Percentiles rank a stretch among this genome's conserved stretches.
phyloP scores from a whole-genome alignment of 2,888 invertebrate genomes.

The Caenorhabditis auriculariae region DNA sequence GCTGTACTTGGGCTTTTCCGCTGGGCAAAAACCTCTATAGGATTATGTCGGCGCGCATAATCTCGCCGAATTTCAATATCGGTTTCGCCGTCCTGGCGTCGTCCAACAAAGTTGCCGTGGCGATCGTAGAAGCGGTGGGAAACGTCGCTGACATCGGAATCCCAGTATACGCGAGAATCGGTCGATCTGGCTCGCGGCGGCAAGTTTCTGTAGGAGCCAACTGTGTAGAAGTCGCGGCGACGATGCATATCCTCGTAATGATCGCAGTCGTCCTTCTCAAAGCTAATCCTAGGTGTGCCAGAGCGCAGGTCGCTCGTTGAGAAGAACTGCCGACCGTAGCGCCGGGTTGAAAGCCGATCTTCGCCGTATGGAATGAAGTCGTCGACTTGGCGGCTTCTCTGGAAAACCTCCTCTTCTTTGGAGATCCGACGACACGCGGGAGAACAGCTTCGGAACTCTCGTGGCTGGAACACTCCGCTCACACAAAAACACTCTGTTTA shows the following conservation, averaged over 20 bases:
- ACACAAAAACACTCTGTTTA: no score
- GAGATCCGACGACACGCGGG: no score
- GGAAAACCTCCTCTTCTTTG: no score
- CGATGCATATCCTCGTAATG: constrained; percentile 2
- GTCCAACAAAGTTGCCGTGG: constrained; percentile 26
- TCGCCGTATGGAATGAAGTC: no score
- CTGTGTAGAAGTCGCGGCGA: constrained; percentile 12
- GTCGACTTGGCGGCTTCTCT: constrained; percentile 5
- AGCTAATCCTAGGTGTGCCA: no score
- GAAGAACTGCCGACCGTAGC: no score
- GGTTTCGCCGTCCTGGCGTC: constrained; percentile 12
- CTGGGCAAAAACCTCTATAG: no score
- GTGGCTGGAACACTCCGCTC: no score
- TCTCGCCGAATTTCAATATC: constrained; percentile 32
- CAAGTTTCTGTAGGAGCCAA: constrained; percentile 33
- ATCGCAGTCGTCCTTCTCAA: constrained; percentile 1
- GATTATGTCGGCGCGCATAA: constrained; percentile 14
- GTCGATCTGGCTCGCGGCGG: not conserved
- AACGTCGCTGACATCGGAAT: constrained; percentile 22
- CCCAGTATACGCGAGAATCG: not conserved
- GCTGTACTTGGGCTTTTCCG: not conserved
- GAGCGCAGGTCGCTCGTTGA: no score
- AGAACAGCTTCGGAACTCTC: no score
- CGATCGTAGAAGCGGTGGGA: constrained; percentile 44
- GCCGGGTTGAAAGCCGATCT: no score